These are phyloP conservation scores for Brachyistius frenatus DNA, from an alignment of 2,113 vertebrate genomes.

Conservation along the genomic window DNA sequence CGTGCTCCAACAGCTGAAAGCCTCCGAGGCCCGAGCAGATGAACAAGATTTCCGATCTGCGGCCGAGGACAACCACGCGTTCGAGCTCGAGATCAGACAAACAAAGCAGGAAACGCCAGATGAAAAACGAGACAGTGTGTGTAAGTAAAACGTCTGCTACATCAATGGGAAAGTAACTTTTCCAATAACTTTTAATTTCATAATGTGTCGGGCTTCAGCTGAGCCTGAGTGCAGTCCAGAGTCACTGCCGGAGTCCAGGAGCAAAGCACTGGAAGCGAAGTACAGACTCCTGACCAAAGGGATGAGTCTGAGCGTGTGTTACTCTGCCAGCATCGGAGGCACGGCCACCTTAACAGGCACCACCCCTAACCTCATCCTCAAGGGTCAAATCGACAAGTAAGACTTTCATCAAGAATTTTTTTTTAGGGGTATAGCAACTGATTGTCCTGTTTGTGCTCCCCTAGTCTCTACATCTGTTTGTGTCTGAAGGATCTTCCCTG, in stretches of 20 bases:
- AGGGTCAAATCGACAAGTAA: conserved; percentile 92
- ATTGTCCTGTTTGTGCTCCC: not conserved
- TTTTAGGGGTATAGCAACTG: no score
- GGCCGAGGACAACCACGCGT: conserved; percentile 67
- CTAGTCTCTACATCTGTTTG: not conserved
- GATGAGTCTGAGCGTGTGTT: conserved; percentile 91
- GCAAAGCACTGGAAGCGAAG: conserved; percentile 55
- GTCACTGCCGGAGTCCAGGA: not conserved
- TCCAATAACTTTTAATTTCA: not conserved
- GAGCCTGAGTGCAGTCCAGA: conserved; percentile 27
- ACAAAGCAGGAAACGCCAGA: not conserved
- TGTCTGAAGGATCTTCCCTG: conserved; percentile 83
- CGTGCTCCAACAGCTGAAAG: conserved; percentile 88
- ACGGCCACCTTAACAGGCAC: conserved; percentile 94
- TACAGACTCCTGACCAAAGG: conserved; percentile 86
- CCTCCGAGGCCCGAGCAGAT: conserved; percentile 71
- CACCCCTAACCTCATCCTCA: conserved; percentile 92
- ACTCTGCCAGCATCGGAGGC: conserved; percentile 94
- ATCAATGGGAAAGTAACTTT: not conserved
- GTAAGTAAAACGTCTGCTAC: conserved; percentile 35
- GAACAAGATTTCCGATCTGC: conserved; percentile 46
- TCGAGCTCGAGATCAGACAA: conserved; percentile 64
- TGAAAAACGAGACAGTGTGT: not conserved
- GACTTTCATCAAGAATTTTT: conserved; percentile 37
- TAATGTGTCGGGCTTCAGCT: conserved; percentile 28